phyloP scores from a whole-genome alignment of 2,797 vertebrate genomes.

The Danio kyathit region DNA sequence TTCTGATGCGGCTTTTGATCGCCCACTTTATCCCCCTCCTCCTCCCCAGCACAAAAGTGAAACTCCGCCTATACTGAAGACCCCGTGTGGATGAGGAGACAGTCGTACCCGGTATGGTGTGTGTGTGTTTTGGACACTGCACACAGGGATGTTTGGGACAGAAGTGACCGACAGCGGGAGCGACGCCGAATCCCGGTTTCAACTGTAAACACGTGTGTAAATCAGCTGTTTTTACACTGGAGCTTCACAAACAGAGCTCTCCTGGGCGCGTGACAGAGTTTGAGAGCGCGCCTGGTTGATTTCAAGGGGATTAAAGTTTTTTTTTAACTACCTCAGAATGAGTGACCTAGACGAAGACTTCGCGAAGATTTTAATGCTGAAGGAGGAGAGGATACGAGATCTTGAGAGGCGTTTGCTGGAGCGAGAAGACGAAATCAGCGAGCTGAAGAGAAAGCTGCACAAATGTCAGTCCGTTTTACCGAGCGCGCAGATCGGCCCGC shows the following conservation, averaged over 20 bases:
- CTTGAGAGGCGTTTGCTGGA: conserved; percentile 84
- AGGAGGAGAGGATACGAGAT: conserved; percentile 86
- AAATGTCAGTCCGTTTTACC: conserved; percentile 91
- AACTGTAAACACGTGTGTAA: conserved; percentile 72
- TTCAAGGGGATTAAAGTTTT: conserved; percentile 54
- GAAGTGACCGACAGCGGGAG: conserved; percentile 20
- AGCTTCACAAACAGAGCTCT: conserved; percentile 13
- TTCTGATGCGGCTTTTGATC: background rate
- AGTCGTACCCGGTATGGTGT: conserved; percentile 10
- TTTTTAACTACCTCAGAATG: conserved; percentile 72
- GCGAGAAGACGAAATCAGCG: conserved; percentile 87
- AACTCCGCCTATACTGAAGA: conserved; percentile 41
- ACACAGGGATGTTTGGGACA: conserved; percentile 31
- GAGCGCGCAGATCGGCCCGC: conserved; percentile 82
- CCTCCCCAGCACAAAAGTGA: conserved; percentile 48
- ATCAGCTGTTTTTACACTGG: conserved; percentile 42
- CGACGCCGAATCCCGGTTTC: conserved; percentile 26
- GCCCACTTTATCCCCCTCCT: conserved; percentile 55
- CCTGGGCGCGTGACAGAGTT: conserved; percentile 19
- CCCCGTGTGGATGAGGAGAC: conserved; percentile 15
- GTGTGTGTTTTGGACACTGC: background rate
- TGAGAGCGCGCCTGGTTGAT: conserved; percentile 33
- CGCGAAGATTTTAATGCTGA: conserved; percentile 84
- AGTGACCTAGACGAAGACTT: conserved; percentile 88
- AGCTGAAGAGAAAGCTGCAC: conserved; percentile 86